A percentile compares a stretch with the other conserved stretches of the same genome.
These are phyloP conservation scores for Aphrophora alni DNA, from an alignment of 2,888 invertebrate species.

Conservation along the genomic window DNA sequence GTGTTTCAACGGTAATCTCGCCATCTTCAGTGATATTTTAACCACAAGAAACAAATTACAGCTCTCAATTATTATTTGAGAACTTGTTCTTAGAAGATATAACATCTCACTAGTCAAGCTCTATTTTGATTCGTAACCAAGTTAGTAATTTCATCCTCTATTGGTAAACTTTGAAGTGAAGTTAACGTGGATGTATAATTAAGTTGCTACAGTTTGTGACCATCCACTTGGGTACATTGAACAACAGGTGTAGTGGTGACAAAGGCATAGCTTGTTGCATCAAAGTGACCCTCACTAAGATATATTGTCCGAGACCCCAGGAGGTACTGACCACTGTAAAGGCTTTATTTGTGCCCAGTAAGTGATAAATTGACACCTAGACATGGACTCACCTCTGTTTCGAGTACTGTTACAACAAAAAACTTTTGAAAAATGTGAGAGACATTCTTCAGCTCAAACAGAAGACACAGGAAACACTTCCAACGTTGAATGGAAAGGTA, in stretches of 20 bases:
- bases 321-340: neutral
- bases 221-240: neutral
- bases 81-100: too few relatives aligned
- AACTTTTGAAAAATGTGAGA: neutral
- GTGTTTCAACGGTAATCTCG: too few relatives aligned
- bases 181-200: neutral
- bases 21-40: too few relatives aligned
- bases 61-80: too few relatives aligned
- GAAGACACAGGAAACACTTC: neutral
- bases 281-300: neutral
- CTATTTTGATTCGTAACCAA: too few relatives aligned
- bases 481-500: neutral
- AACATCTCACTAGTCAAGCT: too few relatives aligned
- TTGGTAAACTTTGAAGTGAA: neutral
- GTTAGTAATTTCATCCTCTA: too few relatives aligned
- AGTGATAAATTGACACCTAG: neutral
- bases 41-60: too few relatives aligned
- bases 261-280: neutral
- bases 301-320: neutral
- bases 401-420: neutral
- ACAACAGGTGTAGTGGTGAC: neutral
- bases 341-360: neutral
- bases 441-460: neutral
- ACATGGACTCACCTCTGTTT: neutral
- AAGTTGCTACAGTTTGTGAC: neutral